A percentile compares a stretch with the other conserved stretches of the same genome.
Evolutionary conservation across 2,113 vertebrate genomes (phyloP).

Genomic region (Tupaia chinensis): DNA sequence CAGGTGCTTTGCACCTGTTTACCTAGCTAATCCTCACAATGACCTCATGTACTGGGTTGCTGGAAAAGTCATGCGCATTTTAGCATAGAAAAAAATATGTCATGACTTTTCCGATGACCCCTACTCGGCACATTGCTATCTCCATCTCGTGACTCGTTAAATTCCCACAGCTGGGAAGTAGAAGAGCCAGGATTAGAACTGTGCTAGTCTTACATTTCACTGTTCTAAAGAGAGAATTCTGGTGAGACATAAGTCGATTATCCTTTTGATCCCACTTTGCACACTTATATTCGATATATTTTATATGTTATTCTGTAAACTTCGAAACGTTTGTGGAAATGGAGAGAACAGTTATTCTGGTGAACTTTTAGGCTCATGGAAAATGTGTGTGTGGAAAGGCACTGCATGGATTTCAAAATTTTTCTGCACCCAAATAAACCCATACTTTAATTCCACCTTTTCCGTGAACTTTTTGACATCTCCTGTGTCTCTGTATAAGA

Average conservation of each 20-base stretch:
- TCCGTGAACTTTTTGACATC: no score
- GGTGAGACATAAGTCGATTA: neutral
- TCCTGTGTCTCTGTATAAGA: no score
- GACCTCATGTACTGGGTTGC: neutral
- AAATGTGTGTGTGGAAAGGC: no score
- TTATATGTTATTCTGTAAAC: neutral
- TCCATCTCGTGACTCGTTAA: neutral
- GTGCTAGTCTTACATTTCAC: neutral
- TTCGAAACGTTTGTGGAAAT: no score
- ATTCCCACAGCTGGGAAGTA: neutral
- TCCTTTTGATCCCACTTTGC: conserved; percentile 8
- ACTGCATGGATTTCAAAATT: no score
- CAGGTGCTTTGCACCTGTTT: neutral
- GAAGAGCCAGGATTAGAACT: neutral
- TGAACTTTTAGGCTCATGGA: no score
- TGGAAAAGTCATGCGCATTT: no score
- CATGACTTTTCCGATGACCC: no score
- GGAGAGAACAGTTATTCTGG: no score
- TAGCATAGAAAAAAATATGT: no score
- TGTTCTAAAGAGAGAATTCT: neutral
- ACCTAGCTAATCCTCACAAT: neutral
- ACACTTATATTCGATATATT: neutral
- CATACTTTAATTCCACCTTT: no score
- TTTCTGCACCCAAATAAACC: no score
- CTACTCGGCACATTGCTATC: neutral